Percentiles rank a stretch among this genome's conserved stretches.
Evolutionary conservation across 2,888 invertebrate genomes (phyloP).

Genomic region (Bursaphelenchus okinawaensis): DNA sequence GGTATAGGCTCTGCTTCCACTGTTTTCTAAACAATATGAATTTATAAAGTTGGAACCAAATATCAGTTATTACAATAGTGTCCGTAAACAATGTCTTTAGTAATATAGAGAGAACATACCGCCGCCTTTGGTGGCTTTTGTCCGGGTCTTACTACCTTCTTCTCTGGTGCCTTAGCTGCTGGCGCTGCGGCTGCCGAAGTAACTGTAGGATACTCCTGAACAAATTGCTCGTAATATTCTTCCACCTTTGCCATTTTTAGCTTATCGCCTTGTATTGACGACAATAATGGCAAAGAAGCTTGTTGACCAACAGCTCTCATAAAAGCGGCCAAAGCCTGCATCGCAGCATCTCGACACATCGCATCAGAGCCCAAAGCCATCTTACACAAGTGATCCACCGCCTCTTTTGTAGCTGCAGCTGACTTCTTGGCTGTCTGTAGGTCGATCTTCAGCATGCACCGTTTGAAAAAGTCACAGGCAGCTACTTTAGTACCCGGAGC

Average conservation of each 20-base stretch:
- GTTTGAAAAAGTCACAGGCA: constrained; percentile 10
- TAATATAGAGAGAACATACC: too few relatives aligned
- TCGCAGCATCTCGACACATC: constrained; percentile 81
- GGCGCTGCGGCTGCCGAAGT: background rate
- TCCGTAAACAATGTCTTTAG: too few relatives aligned
- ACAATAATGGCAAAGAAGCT: constrained; percentile 7
- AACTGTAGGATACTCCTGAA: constrained; percentile 6
- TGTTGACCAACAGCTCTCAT: constrained; percentile 90
- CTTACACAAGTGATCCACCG: constrained; percentile 9
- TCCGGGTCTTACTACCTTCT: background rate
- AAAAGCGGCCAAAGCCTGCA: constrained; percentile 85
- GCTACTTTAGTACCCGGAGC: constrained; percentile 3
- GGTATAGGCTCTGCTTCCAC: too few relatives aligned
- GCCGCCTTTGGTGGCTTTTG: background rate
- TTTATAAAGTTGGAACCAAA: too few relatives aligned
- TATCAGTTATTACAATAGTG: too few relatives aligned
- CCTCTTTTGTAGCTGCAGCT: constrained; percentile 8
- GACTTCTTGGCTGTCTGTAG: constrained; percentile 15
- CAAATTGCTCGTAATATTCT: constrained; percentile 8
- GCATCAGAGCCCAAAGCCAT: constrained; percentile 68
- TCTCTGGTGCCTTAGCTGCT: background rate
- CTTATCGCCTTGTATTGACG: constrained; percentile 35
- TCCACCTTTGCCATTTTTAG: constrained; percentile 30
- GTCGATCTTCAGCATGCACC: constrained; percentile 9
- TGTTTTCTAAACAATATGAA: too few relatives aligned